These are phyloP conservation scores for Ctena decussata DNA, from an alignment of 2,888 invertebrate genomes.

Conservation along the genomic window DNA sequence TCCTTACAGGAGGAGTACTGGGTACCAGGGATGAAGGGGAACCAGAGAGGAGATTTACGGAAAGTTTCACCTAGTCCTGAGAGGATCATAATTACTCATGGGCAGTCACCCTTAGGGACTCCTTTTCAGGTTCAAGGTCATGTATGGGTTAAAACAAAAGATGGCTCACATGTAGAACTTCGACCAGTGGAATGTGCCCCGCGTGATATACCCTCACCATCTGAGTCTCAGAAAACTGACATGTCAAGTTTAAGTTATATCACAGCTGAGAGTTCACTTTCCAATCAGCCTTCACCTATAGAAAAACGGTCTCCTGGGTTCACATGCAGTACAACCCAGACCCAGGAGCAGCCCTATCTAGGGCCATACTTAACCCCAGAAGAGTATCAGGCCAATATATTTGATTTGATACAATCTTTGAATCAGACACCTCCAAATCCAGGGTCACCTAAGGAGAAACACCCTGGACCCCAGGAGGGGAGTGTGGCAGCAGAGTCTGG, in stretches of 20 bases:
- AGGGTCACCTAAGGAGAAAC: conserved; percentile 51
- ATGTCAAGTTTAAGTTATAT: conserved; percentile 58
- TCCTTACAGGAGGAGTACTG: conserved; percentile 65
- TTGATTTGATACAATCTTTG: conserved; percentile 61
- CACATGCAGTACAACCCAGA: conserved; percentile 47
- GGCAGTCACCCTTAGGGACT: conserved; percentile 53
- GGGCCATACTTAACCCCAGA: conserved; percentile 65
- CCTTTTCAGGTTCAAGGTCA: conserved; percentile 59
- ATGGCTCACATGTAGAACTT: conserved; percentile 60
- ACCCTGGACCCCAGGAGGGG: conserved; percentile 13
- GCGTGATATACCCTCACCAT: conserved; percentile 63
- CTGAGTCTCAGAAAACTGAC: conserved; percentile 65
- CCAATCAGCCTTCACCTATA: conserved; percentile 16
- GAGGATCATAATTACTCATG: conserved; percentile 38
- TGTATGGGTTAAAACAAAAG: conserved; percentile 64
- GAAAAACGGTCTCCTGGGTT: conserved; percentile 29
- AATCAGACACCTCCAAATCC: conserved; percentile 63
- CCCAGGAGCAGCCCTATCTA: conserved; percentile 25
- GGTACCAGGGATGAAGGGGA: conserved; percentile 56
- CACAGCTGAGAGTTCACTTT: conserved; percentile 50
- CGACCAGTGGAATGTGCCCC: conserved; percentile 45
- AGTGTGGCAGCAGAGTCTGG: not conserved
- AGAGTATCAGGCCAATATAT: conserved; percentile 66
- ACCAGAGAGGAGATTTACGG: conserved; percentile 52
- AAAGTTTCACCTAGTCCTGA: conserved; percentile 64